Base-by-base conservation (phyloP, 2,113 vertebrate species). In the Toxotes chatareus region DNA sequence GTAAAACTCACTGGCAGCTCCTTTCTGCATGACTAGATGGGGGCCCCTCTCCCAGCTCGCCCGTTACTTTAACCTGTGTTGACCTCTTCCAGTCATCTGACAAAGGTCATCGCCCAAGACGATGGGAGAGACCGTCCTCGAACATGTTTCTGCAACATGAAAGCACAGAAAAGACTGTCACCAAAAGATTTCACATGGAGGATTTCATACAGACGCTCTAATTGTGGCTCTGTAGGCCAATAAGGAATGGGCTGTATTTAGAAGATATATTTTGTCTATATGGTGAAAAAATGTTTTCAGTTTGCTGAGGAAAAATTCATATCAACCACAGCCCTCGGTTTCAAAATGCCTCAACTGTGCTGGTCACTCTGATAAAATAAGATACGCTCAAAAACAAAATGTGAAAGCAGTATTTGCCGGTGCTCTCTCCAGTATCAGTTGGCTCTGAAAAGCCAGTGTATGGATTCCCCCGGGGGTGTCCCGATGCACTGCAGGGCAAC, bases 1-100 rank as follows among this genome's bases (percentile, higher is more conserved):
- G 74, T 69, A 46, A 86, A 82, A 75, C 79, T 83, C 69, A 81
- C 63, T 87, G 92, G 92, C 89, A 86, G 81, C 91, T 92, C 89
- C 83, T 94, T 97, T 96, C 95, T 93, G 94, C 95, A 89, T 95
- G 95, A 97, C 91, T 96, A 93, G 90, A 81, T 27, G 90, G 93
- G 91, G 93, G 86, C 89, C 80, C 65, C 85, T 91, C 86, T 83
- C 84, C 77, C 90, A 93, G 91, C 91, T 94, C 85, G 91, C 94
- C 92, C 85, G 93, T 94, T 90, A 80, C 92, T 95, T 95, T 94
- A 95, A 96, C 95, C 94, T 86, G 79, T 87, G 83, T 19, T 93
- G 93, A 95, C 95, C 93, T 88, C 89, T 87, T 87, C 88, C 91
- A 94, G 95, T 94, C 94, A 94, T 94, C 91, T 95, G 96, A 96